phyloP scores from a whole-genome alignment of 2,113 vertebrate species.

The Mesoclemmys tuberculata region DNA sequence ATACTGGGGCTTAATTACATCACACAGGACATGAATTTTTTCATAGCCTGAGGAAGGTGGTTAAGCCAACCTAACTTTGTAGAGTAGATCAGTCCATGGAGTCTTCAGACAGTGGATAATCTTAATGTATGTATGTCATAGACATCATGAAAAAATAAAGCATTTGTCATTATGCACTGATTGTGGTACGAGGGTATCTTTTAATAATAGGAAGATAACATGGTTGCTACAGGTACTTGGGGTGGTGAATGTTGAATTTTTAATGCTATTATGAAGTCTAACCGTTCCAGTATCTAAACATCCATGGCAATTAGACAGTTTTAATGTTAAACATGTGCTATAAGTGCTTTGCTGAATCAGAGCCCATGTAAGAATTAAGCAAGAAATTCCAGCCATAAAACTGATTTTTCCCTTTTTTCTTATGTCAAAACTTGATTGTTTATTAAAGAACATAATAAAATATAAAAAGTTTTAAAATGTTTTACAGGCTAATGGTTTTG shows the following conservation, averaged over 20 bases:
- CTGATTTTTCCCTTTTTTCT: slow-evolving; percentile 13
- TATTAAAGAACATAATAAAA: not conserved
- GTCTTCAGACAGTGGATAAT: too few relatives aligned
- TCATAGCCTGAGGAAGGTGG: too few relatives aligned
- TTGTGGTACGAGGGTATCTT: not conserved
- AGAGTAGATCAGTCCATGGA: too few relatives aligned
- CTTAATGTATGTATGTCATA: too few relatives aligned
- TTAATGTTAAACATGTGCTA: slow-evolving; percentile 5
- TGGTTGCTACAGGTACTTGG: not conserved
- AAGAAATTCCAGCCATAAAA: not conserved
- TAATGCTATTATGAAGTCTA: not conserved
- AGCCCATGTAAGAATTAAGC: not conserved
- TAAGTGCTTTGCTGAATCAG: slow-evolving; percentile 5
- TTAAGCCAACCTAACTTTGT: too few relatives aligned
- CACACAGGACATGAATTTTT: too few relatives aligned
- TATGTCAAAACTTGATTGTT: slow-evolving; percentile 15
- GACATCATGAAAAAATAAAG: not conserved
- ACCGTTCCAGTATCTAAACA: not conserved
- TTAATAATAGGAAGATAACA: not conserved
- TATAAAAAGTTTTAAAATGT: not conserved
- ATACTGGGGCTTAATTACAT: too few relatives aligned
- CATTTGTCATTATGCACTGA: not conserved
- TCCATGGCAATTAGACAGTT: not conserved
- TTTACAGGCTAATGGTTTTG: not conserved
- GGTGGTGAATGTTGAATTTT: not conserved